Evolutionary conservation across 1,140 invertebrate species (phyloP).

Genomic region (Drosophila kepulauana): DNA sequence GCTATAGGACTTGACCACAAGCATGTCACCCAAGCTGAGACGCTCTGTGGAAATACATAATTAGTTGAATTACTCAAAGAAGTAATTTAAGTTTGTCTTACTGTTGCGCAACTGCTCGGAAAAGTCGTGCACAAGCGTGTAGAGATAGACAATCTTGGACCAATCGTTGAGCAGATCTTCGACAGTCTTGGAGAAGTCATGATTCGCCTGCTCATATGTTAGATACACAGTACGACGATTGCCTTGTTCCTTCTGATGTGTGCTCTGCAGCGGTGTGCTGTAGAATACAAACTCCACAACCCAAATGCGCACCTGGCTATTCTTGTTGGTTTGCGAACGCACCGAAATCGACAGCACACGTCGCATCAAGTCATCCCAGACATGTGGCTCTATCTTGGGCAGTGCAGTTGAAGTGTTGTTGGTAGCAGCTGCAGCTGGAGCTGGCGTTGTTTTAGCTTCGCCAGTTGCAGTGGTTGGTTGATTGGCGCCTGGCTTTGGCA

Average conservation of each 20-base stretch:
- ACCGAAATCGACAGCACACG: constrained; percentile 94
- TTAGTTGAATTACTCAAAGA: neutral
- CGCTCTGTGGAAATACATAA: constrained; percentile 85
- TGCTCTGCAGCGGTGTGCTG: constrained; percentile 92
- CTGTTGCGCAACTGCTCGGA: constrained; percentile 89
- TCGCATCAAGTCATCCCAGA: constrained; percentile 89
- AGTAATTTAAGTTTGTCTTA: constrained; percentile 61
- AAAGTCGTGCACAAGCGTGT: constrained; percentile 93
- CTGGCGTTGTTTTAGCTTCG: constrained; percentile 9
- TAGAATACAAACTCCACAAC: constrained; percentile 96
- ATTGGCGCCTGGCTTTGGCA: constrained; percentile 88
- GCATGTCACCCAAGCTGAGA: constrained; percentile 87
- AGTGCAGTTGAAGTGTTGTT: constrained; percentile 43
- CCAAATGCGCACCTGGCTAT: constrained; percentile 89
- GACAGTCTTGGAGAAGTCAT: constrained; percentile 91
- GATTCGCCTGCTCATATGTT: constrained; percentile 93
- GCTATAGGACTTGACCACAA: constrained; percentile 92
- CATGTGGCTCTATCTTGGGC: constrained; percentile 85
- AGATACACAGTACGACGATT: constrained; percentile 93
- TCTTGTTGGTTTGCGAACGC: constrained; percentile 90
- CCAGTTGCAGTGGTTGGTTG: constrained; percentile 42
- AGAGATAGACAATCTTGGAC: constrained; percentile 95
- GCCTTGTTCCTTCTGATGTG: constrained; percentile 94
- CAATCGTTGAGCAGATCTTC: constrained; percentile 95
- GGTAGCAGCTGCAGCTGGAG: neutral